Evolutionary conservation across 1,140 invertebrate species (phyloP).

Genomic region (Drosophila quadrilineata): DNA sequence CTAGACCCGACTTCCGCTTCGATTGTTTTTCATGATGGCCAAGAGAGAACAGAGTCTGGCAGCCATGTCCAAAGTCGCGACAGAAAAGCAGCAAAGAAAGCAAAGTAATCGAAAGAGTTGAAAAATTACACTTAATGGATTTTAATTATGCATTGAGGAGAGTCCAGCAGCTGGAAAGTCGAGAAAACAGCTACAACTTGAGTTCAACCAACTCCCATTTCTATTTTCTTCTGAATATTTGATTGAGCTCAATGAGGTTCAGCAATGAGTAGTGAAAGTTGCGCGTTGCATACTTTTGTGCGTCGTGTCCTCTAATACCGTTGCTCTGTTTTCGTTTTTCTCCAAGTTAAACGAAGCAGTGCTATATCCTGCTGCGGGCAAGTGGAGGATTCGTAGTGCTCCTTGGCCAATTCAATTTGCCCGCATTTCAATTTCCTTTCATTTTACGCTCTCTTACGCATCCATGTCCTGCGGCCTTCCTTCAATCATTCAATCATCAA

Average conservation of each 20-base stretch:
- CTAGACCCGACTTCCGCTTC: no score
- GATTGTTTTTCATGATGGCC: no score
- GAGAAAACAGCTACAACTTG: slow-evolving; percentile 18
- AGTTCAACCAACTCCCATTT: background rate
- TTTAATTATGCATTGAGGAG: slow-evolving; percentile 71
- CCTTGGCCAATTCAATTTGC: slow-evolving; percentile 63
- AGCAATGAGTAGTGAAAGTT: slow-evolving; percentile 62
- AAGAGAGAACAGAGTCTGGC: no score
- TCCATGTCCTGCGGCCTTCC: slow-evolving; percentile 38
- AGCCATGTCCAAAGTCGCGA: slow-evolving; percentile 16
- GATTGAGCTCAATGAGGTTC: slow-evolving; percentile 60
- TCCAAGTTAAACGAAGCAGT: slow-evolving; percentile 66
- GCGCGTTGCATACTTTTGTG: slow-evolving; percentile 67
- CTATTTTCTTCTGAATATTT: slow-evolving; percentile 62
- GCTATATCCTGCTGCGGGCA: slow-evolving; percentile 13
- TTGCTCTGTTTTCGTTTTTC: slow-evolving; percentile 12
- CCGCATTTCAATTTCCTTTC: slow-evolving; percentile 76
- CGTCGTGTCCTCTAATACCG: slow-evolving; percentile 18
- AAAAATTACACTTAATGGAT: slow-evolving; percentile 75
- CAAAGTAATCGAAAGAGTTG: slow-evolving; percentile 41
- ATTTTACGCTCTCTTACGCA: slow-evolving; percentile 73
- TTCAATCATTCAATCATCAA: slow-evolving; percentile 56
- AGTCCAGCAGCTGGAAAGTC: slow-evolving; percentile 38
- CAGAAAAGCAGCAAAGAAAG: slow-evolving; percentile 1
- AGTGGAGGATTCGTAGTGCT: background rate